A percentile compares a stretch with the other conserved stretches of the same genome.
Conservation (phyloP, 2,888 invertebrate species). For the Cinara cedri region DNA sequence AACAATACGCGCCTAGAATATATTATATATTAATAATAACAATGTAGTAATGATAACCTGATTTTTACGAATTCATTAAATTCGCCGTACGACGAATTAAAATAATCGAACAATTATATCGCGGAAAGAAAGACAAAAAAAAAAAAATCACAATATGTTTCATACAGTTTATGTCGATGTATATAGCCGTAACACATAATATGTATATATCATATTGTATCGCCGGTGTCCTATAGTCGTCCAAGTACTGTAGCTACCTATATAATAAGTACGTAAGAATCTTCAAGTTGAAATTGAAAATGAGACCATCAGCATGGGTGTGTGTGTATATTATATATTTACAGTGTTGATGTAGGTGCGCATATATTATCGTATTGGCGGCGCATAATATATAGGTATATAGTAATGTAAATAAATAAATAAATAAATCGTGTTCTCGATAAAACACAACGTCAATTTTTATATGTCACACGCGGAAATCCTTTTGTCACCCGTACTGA, state of each 20-base stretch:
- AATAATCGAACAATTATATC: constrained; percentile 1
- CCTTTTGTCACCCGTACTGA: constrained; percentile 42
- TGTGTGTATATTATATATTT: not conserved
- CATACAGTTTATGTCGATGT: no score
- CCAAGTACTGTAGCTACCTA: no score
- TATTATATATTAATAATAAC: not conserved
- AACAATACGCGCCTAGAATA: not conserved
- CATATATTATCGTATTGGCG: constrained; percentile 15
- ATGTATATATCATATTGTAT: no score
- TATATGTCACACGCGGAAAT: constrained; percentile 35
- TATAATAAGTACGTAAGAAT: no score
- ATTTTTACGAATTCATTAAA: constrained; percentile 6
- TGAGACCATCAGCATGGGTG: constrained; percentile 8
- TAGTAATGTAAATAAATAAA: no score
- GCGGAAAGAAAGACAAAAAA: not conserved
- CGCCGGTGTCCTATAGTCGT: no score
- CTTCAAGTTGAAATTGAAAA: constrained; percentile 28
- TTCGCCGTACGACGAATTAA: not conserved
- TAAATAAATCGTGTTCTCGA: constrained; percentile 27
- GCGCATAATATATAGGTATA: no score
- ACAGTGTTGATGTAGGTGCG: no score
- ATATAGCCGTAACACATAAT: no score
- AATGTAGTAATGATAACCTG: constrained; percentile 10
- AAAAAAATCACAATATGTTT: no score
- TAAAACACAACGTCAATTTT: constrained; percentile 12